phyloP scores from a whole-genome alignment of 2,113 vertebrate species.

The Callionymus lyra region DNA sequence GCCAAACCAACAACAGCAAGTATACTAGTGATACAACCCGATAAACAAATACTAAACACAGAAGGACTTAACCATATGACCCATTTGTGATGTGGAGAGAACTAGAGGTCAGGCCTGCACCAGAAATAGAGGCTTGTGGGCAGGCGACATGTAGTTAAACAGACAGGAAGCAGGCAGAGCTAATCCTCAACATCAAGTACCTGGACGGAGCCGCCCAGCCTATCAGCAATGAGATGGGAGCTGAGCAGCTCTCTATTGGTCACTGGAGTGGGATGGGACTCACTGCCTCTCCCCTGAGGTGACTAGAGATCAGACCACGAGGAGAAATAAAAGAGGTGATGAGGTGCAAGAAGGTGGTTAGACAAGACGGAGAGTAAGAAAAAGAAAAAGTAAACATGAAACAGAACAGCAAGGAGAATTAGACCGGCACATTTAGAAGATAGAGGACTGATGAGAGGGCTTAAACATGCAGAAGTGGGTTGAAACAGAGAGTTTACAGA shows the following conservation, averaged over 20 bases:
- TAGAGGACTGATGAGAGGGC: constrained; percentile 68
- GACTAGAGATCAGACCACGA: constrained; percentile 75
- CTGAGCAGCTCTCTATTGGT: constrained; percentile 81
- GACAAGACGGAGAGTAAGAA: constrained; percentile 27
- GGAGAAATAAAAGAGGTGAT: constrained; percentile 57
- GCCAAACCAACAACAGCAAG: too few relatives aligned
- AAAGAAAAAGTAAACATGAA: constrained; percentile 37
- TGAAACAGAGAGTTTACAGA: too few relatives aligned
- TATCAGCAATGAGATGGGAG: constrained; percentile 79
- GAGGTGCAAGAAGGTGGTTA: constrained; percentile 25
- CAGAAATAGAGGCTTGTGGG: too few relatives aligned
- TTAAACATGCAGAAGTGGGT: too few relatives aligned
- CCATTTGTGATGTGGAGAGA: too few relatives aligned
- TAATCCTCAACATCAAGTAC: constrained; percentile 60
- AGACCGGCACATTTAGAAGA: constrained; percentile 67
- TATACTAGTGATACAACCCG: too few relatives aligned
- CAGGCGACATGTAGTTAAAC: too few relatives aligned
- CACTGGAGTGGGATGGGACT: constrained; percentile 78
- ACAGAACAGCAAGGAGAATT: constrained; percentile 57
- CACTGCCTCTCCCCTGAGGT: constrained; percentile 80
- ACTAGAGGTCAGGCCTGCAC: too few relatives aligned
- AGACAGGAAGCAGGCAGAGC: constrained; percentile 18
- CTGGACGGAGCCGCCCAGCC: constrained; percentile 85
- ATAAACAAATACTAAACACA: constrained; percentile 23
- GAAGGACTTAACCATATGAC: too few relatives aligned